Evolutionary conservation across 2,113 vertebrate genomes (phyloP).

Genomic region (Dolichotis patagonum): DNA sequence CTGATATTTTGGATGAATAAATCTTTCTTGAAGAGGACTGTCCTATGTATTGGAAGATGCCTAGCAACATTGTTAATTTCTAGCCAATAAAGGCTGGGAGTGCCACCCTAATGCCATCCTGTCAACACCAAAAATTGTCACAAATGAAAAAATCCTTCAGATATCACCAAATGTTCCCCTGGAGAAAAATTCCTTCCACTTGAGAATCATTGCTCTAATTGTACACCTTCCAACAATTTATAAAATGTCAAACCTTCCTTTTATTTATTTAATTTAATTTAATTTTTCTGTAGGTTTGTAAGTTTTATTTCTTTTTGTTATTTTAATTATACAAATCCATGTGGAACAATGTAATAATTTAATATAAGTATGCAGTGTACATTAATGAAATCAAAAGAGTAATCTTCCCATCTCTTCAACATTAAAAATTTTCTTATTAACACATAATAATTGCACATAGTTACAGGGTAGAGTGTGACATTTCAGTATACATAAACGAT

Average conservation of each 20-base stretch:
- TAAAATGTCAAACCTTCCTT: neutral
- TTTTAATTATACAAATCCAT: neutral
- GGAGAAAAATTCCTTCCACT: neutral
- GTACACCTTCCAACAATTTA: neutral
- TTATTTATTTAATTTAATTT: neutral
- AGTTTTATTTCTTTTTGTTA: neutral
- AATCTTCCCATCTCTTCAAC: neutral
- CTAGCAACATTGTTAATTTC: neutral
- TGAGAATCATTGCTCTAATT: neutral
- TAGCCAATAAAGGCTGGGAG: neutral
- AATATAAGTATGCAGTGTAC: neutral
- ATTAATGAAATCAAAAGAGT: neutral
- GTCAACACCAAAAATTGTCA: neutral
- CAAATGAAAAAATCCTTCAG: neutral
- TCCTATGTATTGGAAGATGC: neutral
- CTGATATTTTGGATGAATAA: neutral
- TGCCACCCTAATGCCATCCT: accelerated
- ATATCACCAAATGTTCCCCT: neutral
- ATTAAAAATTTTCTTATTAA: neutral
- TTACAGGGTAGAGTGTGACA: neutral
- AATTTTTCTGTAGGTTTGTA: no score
- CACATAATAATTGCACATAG: neutral
- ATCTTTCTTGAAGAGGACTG: neutral
- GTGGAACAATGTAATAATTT: neutral
- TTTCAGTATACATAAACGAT: neutral